Percentiles rank a stretch among this genome's conserved stretches.
phyloP scores from a whole-genome alignment of 2,888 invertebrate species.

The Tubulanus polymorphus region DNA sequence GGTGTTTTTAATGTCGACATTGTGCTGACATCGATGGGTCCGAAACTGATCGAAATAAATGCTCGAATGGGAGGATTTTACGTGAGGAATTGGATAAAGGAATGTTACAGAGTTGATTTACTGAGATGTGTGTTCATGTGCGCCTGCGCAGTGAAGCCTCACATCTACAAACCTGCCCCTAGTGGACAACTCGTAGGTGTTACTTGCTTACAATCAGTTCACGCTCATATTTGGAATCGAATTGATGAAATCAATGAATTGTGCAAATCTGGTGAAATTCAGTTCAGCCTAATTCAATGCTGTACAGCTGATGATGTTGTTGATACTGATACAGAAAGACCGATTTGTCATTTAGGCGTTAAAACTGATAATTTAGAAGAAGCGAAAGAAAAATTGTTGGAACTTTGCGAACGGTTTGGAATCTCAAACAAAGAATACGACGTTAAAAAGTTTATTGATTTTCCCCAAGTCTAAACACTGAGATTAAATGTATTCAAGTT shows the following conservation, averaged over 20 bases:
- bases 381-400: slow-evolving; percentile 4
- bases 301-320: too few relatives aligned
- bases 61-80: slow-evolving; percentile 31
- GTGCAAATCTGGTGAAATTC: too few relatives aligned
- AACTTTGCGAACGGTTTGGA: slow-evolving; percentile 7
- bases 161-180: not conserved
- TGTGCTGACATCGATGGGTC: slow-evolving; percentile 27
- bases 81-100: slow-evolving; percentile 26
- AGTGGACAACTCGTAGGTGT: slow-evolving; percentile 2
- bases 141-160: slow-evolving; percentile 3
- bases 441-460: too few relatives aligned
- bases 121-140: slow-evolving; percentile 2
- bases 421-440: too few relatives aligned
- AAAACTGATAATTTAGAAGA: not conserved
- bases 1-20: slow-evolving; percentile 31
- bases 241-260: too few relatives aligned
- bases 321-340: too few relatives aligned
- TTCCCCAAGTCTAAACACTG: too few relatives aligned
- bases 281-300: too few relatives aligned
- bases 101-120: slow-evolving; percentile 22
- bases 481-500: too few relatives aligned
- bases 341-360: too few relatives aligned
- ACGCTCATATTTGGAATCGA: too few relatives aligned
- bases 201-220: too few relatives aligned
- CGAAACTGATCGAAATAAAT: slow-evolving; percentile 32